A percentile compares a stretch with the other conserved stretches of the same genome.
Evolutionary conservation across 2,113 vertebrate species (phyloP).

Genomic region (Chionodraco myersi): DNA sequence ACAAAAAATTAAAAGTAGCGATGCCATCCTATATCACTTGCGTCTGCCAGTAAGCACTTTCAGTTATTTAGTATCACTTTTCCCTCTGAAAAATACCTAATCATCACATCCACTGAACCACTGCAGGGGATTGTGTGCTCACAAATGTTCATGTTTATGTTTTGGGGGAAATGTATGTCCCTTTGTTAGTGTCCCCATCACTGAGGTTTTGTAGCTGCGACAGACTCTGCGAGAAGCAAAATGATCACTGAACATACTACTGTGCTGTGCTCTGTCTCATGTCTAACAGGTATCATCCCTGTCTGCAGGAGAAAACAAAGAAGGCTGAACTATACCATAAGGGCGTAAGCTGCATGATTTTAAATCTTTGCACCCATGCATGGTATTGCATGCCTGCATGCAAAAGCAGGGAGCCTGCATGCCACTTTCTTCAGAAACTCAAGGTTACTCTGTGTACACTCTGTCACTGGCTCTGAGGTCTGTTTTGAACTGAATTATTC

Average conservation of each 20-base stretch:
- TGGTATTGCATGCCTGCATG: constrained; percentile 35
- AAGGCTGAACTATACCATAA: constrained; percentile 12
- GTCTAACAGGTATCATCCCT: constrained; percentile 31
- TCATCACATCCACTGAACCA: constrained; percentile 25
- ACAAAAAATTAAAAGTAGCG: constrained; percentile 27
- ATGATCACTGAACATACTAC: constrained; percentile 43
- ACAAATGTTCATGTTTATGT: constrained; percentile 8
- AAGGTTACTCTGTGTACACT: background rate
- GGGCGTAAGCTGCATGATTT: constrained; percentile 28
- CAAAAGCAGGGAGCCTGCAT: constrained; percentile 8
- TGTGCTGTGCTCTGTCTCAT: constrained; percentile 35
- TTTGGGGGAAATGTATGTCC: constrained; percentile 29
- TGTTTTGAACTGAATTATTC: constrained; percentile 73
- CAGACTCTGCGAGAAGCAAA: constrained; percentile 35
- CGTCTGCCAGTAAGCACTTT: constrained; percentile 41
- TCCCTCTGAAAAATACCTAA: constrained; percentile 34
- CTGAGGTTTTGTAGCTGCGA: constrained; percentile 29
- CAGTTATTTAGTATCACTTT: constrained; percentile 49
- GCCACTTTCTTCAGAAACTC: constrained; percentile 11
- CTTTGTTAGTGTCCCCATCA: background rate
- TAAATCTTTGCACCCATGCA: constrained; percentile 42
- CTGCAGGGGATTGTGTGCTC: constrained; percentile 17
- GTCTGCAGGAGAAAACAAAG: constrained; percentile 6
- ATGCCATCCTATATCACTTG: constrained; percentile 29
- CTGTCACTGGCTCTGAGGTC: constrained; percentile 21